Evolutionary conservation across 1,140 invertebrate genomes (phyloP).

Genomic region (Araneus ventricosus): DNA sequence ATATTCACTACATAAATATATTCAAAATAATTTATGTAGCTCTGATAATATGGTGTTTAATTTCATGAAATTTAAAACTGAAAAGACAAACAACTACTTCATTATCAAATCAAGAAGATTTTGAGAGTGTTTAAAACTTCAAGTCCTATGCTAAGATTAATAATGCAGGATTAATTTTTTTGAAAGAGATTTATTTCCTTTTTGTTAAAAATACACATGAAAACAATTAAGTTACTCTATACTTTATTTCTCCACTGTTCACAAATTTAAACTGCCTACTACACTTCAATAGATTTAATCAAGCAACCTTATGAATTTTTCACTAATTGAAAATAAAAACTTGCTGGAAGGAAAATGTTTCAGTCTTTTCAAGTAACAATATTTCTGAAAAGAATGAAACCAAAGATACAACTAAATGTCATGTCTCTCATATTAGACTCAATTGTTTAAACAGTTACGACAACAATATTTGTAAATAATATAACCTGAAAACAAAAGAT

Average conservation of each 20-base stretch:
- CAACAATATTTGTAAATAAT: background rate
- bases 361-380: background rate
- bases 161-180: no score
- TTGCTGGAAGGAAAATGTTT: background rate
- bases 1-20: no score
- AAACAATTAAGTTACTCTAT: background rate
- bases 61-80: no score
- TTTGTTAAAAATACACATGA: background rate
- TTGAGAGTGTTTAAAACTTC: no score
- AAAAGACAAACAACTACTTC: no score
- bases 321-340: background rate
- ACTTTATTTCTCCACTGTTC: background rate
- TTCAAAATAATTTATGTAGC: no score
- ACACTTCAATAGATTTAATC: no score
- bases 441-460: background rate
- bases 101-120: no score
- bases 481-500: background rate
- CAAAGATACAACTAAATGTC: background rate
- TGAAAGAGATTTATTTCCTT: background rate
- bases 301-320: background rate
- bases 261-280: background rate
- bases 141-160: no score
- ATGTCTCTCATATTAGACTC: background rate
- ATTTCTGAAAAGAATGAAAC: background rate
- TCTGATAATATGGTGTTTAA: no score